A percentile compares a stretch with the other conserved stretches of the same genome.
Evolutionary conservation across 1,140 invertebrate genomes (phyloP).

Genomic region (Apis florea): DNA sequence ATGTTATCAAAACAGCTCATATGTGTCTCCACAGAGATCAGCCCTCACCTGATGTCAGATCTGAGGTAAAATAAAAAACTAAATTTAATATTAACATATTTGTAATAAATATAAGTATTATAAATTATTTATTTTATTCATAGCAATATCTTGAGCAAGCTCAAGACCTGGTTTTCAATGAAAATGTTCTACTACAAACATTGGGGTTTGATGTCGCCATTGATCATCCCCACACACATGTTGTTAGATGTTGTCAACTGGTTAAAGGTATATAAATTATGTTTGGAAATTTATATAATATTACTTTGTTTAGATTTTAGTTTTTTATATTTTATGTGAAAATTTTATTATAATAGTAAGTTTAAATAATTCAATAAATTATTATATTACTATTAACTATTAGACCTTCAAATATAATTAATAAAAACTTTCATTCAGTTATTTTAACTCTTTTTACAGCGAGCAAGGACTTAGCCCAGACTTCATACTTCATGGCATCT

Average conservation of each 20-base stretch:
- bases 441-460: constrained; percentile 82
- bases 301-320: neutral
- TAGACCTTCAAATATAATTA: neutral
- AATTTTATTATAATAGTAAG: neutral
- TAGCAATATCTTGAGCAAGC: constrained; percentile 89
- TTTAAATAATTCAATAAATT: neutral
- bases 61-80: constrained; percentile 83
- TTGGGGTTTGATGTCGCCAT: constrained; percentile 98
- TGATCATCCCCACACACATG: constrained; percentile 98
- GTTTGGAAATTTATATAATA: neutral
- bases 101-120: neutral
- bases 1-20: constrained; percentile 95
- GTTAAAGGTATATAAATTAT: constrained; percentile 88
- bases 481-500: constrained; percentile 98
- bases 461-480: constrained; percentile 96
- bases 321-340: neutral
- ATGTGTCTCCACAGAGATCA: constrained; percentile 87
- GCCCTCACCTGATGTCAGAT: constrained; percentile 84
- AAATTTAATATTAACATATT: neutral
- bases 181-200: constrained; percentile 97
- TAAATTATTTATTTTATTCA: constrained; percentile 71
- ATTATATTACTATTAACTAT: neutral
- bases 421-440: neutral
- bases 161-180: constrained; percentile 96
- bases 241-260: constrained; percentile 96